Percentiles rank a stretch among this genome's conserved stretches.
Conservation (phyloP, 2,113 vertebrate genomes). For the Phyllostomus hastatus region DNA sequence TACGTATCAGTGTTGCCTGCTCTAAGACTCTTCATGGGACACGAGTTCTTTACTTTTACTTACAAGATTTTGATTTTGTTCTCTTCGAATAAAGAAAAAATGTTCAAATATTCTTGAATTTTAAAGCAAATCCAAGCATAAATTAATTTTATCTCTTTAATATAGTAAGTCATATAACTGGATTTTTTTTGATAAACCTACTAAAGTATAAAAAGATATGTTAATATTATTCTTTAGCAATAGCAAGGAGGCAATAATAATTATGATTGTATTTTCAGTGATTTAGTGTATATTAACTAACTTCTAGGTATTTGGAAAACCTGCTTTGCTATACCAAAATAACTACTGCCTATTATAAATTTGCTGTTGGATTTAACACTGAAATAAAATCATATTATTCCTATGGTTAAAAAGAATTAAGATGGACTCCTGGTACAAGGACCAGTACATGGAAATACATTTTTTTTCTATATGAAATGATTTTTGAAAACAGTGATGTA, state of each 20-base stretch:
- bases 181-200: constrained; percentile 5
- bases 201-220: constrained; percentile 9
- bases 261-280: neutral
- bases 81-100: neutral
- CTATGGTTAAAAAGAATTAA: constrained; percentile 21
- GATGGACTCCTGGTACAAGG: neutral
- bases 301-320: constrained; percentile 13
- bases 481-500: constrained; percentile 20
- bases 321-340: neutral
- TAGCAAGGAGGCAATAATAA: neutral
- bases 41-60: neutral
- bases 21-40: neutral
- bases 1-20: neutral
- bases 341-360: neutral
- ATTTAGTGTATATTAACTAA: neutral
- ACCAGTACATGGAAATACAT: neutral
- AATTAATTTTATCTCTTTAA: neutral
- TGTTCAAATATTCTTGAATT: neutral
- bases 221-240: constrained; percentile 14
- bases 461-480: neutral
- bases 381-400: constrained; percentile 1
- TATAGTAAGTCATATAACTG: neutral
- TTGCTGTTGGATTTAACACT: neutral
- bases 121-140: constrained; percentile 31
- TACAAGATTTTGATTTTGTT: neutral